phyloP scores from a whole-genome alignment of 2,113 vertebrate genomes.

The Seriola dumerili region DNA sequence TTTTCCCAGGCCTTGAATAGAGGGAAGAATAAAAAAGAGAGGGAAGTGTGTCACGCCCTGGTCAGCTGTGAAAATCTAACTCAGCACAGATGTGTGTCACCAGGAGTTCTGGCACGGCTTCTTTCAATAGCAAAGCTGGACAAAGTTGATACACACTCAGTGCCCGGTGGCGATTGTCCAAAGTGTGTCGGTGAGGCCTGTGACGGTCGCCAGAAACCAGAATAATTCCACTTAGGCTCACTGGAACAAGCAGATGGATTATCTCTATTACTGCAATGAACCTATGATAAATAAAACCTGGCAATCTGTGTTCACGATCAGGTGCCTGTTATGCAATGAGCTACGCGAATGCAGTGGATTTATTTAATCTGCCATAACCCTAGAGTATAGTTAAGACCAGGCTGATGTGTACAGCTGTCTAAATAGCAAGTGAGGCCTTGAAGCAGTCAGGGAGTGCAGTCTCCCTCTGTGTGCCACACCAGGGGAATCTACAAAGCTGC shows the following conservation, averaged over 20 bases:
- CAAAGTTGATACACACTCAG: constrained; percentile 58
- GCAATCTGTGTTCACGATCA: constrained; percentile 41
- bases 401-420: constrained; percentile 76
- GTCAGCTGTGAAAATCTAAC: constrained; percentile 71
- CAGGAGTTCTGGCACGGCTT: constrained; percentile 69
- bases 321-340: constrained; percentile 71
- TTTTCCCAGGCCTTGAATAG: constrained; percentile 37
- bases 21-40: constrained; percentile 27
- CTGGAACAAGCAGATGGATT: constrained; percentile 59
- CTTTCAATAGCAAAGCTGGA: constrained; percentile 68
- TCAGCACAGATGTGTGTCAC: constrained; percentile 82
- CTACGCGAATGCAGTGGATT: constrained; percentile 59
- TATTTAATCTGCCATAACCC: constrained; percentile 68
- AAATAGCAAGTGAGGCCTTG: constrained; percentile 68
- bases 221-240: constrained; percentile 62
- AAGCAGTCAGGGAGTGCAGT: constrained; percentile 43
- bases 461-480: constrained; percentile 59
- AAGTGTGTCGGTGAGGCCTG: constrained; percentile 44
- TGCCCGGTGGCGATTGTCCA: constrained; percentile 76
- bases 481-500: constrained; percentile 40
- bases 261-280: constrained; percentile 37
- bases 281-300: constrained; percentile 33
- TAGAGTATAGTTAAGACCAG: constrained; percentile 27
- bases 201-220: constrained; percentile 43
- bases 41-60: constrained; percentile 71